Percentiles rank a stretch among this genome's conserved stretches.
Evolutionary conservation across 2,113 vertebrate species (phyloP).

Genomic region (Rhegmatorhina hoffmannsi): DNA sequence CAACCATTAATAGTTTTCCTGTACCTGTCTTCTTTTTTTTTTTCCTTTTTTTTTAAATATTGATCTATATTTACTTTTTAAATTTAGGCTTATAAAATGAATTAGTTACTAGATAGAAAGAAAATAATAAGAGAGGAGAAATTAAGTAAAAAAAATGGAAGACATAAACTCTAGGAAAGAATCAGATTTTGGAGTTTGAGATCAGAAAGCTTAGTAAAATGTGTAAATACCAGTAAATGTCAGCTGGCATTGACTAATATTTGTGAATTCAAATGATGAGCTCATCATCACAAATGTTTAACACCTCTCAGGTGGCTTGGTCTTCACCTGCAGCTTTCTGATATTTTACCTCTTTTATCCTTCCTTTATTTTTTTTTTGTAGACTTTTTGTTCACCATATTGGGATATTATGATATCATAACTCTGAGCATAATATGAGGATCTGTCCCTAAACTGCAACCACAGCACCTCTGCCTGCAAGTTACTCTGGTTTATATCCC

Average conservation of each 20-base stretch:
- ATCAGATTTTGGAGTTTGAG: not conserved
- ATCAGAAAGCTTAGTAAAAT: not conserved
- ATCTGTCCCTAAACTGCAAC: not conserved
- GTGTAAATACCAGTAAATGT: conserved; percentile 49
- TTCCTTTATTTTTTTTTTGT: not conserved
- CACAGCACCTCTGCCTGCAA: not conserved
- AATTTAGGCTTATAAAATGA: not conserved
- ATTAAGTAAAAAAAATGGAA: not conserved
- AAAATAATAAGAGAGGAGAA: not conserved
- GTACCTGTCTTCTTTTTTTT: rapidly evolving
- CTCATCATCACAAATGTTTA: not conserved
- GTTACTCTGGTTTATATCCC: not conserved
- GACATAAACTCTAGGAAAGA: not conserved
- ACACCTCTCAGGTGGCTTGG: not conserved
- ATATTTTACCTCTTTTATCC: not conserved
- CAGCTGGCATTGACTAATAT: conserved; percentile 5
- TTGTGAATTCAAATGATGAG: not conserved
- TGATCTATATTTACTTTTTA: not conserved
- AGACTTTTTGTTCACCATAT: not conserved
- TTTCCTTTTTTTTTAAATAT: not conserved
- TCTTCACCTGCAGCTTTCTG: conserved; percentile 10
- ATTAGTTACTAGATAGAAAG: not conserved
- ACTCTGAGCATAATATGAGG: not conserved
- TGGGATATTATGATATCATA: not conserved
- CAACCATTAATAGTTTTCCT: not conserved